Evolutionary conservation across 30 jellyfish, hydroid and myxozoan genomes (phyloP), one percentile per base, ranked within the genome.

Genomic region (Nemopilema nomurai): DNA sequence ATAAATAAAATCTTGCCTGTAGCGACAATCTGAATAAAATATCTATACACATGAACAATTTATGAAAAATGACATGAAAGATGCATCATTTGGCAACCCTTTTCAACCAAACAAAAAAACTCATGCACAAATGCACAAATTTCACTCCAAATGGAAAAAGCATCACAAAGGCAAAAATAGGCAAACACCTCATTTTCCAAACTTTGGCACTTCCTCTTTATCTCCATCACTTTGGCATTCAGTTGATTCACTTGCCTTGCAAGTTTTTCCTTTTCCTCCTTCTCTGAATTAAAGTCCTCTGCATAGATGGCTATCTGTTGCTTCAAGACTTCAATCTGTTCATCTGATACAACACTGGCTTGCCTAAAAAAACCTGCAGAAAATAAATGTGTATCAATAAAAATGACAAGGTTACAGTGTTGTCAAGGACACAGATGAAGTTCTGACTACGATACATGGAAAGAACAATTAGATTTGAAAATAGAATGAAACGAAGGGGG

Each of bases 221-320:
- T 64, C 51, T 67, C 70, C 0, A 69, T 49, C 49, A 89, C 1
- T 51, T 74, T 77, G 51, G 31, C 80, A n/a, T 49, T 82, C 78
- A 89, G 57, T 64, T 71, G 23, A 7, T 89, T 81, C 75, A 81
- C 81, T 51, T 89, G 90, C 68, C 31, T 67, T 18, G 51, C 17
- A 22, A 81, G 78, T 51, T 72, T 82, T 57, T 89, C 88, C 74
- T 89, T 89, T 63, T 89, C 97, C n/a, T 52, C 74, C 21, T 82
- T 89, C 49, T 89, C 97, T 4, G 97, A 71, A 28, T 89, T 89
- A 87, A 89, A 89, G 50, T 89, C 97, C 1, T 89, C 97, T n/a
- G 90, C 90, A 65, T 89, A 89, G 7, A 89, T 81, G 16, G 90
- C 81, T 1, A 89, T 69, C 72, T 89, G 97, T 24, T 89, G 97